phyloP scores from a whole-genome alignment of 2,113 vertebrate genomes.

The Passer montanus region DNA sequence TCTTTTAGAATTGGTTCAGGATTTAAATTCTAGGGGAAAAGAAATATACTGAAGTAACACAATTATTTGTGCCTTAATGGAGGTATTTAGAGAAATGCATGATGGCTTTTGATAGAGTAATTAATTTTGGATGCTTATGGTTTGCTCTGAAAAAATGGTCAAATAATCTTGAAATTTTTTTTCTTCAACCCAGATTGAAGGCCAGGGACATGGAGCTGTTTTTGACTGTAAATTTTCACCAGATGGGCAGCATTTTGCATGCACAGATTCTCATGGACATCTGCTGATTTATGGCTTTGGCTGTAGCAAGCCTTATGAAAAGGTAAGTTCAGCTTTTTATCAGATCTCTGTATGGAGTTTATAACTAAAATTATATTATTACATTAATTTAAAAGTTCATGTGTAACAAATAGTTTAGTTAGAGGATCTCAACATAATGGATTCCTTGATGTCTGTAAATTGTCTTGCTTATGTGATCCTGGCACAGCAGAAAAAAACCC shows the following conservation, averaged over 20 bases:
- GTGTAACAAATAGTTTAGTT: not conserved
- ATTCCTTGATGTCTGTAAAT: not conserved
- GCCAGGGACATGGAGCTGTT: conserved; percentile 95
- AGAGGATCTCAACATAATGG: not conserved
- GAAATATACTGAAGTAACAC: not conserved
- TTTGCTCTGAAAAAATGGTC: not conserved
- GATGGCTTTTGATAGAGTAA: not conserved
- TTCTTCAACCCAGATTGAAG: conserved; percentile 85
- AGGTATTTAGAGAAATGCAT: not conserved
- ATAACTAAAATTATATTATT: not conserved
- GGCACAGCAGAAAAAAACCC: not conserved
- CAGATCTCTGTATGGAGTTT: not conserved
- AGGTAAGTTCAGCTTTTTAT: conserved; percentile 75
- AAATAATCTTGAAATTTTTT: not conserved
- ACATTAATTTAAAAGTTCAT: rapidly evolving
- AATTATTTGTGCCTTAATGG: not conserved
- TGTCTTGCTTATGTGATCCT: not conserved
- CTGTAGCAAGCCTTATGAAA: conserved; percentile 91
- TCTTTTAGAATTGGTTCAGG: not conserved
- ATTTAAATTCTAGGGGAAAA: not conserved
- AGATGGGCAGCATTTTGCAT: conserved; percentile 94
- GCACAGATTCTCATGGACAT: conserved; percentile 97
- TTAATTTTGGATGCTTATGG: not conserved
- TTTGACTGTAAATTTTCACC: conserved; percentile 98
- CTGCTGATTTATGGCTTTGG: conserved; percentile 96